Evolutionary conservation across 2,797 vertebrate genomes (phyloP).

Genomic region (Limosa lapponica): DNA sequence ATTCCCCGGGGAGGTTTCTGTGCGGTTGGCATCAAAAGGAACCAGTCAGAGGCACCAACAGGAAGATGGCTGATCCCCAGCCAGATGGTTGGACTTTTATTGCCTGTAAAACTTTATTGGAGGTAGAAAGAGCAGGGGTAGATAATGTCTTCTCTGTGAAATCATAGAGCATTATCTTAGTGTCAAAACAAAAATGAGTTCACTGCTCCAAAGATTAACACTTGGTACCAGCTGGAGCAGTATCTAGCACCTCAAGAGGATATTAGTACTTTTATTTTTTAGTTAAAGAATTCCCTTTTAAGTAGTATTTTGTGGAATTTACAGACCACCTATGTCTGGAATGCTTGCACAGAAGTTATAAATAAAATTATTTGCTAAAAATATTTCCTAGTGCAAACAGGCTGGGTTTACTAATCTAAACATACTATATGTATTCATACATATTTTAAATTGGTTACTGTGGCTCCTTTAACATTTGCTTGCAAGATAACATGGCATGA

Average conservation of each 20-base stretch:
- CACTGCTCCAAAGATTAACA: slow-evolving; percentile 44
- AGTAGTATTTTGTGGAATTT: slow-evolving; percentile 59
- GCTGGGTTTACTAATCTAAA: slow-evolving; percentile 50
- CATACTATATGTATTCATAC: not conserved
- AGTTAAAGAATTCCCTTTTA: slow-evolving; percentile 60
- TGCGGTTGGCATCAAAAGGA: slow-evolving; percentile 51
- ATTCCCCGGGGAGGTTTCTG: not conserved
- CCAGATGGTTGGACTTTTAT: slow-evolving; percentile 2
- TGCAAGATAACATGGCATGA: not conserved
- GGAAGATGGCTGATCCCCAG: slow-evolving; percentile 18
- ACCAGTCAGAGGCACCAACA: slow-evolving; percentile 12
- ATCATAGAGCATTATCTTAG: slow-evolving; percentile 46
- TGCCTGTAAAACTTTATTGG: slow-evolving; percentile 66
- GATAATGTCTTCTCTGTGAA: slow-evolving; percentile 42
- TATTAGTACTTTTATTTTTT: not conserved
- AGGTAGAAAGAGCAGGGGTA: not conserved
- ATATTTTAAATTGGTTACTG: slow-evolving; percentile 22
- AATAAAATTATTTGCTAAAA: slow-evolving; percentile 73
- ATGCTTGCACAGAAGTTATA: slow-evolving; percentile 70
- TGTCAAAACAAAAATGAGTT: slow-evolving; percentile 59
- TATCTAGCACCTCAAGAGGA: slow-evolving; percentile 41
- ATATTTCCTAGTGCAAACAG: slow-evolving; percentile 58
- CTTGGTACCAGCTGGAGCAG: slow-evolving; percentile 69
- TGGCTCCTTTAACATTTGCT: slow-evolving; percentile 12
- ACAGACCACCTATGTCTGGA: slow-evolving; percentile 71